Base-by-base conservation (phyloP, 2,888 invertebrate genomes). In the Hypomecis atomaria region DNA sequence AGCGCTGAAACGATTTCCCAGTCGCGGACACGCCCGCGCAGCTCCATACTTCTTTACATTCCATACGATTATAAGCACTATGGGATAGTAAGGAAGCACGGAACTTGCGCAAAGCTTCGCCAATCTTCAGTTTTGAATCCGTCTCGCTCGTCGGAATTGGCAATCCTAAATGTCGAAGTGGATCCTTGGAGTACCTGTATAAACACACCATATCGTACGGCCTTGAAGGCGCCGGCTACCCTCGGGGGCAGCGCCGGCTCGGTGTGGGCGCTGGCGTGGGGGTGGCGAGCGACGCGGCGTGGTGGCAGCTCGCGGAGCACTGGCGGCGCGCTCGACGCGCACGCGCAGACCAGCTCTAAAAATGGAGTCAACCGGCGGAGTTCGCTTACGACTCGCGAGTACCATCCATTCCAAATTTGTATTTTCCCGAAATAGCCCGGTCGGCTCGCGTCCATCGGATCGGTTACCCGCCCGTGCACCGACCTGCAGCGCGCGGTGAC, bases 41-140 rank as follows among this genome's bases (percentile, higher is more conserved):
- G 96, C 96, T 96, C 96, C 96, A 96, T 96, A 97, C 97, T 98
- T 98, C 98, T 97, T 97, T 97, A 97, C 97, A 97, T 98, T 98
- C 97, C 97, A 97, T 97, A 97, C 93, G 95, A 90, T 95, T 92
- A 92, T 85, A 94, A 94, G 89, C 94, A 96, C 96, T 97, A 97
- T 97, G 97, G 97, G 96, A 97, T 52, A 97, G 97, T 97, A 97
- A 97, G 96, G 97, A 97, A 97, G 97, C 96, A 97, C 96, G 97
- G 97, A 96, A 96, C 96, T 95, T 93, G 94, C 94, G 93, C 93
- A 88, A 93, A 93, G 94, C 93, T 87, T 80, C 78, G 71, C 57
- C 43, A 65, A 65, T 84, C 84, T 89, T 87, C 85, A 68, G 52
- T 86, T 82, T 87, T 86, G 80, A 66, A 59, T 62, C 60, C 62